These are phyloP conservation scores for Leptinotarsa texana DNA, from an alignment of 1,140 invertebrate species.

Conservation along the genomic window DNA sequence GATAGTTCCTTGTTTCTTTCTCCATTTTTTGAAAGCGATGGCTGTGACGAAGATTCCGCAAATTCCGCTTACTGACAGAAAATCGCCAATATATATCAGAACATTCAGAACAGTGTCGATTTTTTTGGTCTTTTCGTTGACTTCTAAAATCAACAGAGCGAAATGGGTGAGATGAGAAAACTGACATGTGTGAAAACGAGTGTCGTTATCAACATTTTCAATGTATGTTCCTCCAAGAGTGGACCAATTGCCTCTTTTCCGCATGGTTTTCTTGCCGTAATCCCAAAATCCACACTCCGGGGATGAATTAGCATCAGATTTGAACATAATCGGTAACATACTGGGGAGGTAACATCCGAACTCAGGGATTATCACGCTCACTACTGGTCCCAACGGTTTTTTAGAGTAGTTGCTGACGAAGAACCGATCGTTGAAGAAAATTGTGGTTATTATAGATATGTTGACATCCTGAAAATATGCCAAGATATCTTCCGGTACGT, in stretches of 20 bases:
- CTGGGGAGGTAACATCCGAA: constrained; percentile 58
- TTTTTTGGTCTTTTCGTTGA: constrained; percentile 23
- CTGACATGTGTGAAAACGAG: constrained; percentile 58
- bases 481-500: constrained; percentile 54
- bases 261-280: constrained; percentile 48
- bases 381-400: constrained; percentile 54
- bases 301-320: constrained; percentile 45
- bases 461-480: constrained; percentile 21
- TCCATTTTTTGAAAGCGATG: constrained; percentile 60
- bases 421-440: constrained; percentile 62
- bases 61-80: constrained; percentile 62
- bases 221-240: constrained; percentile 35
- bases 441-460: constrained; percentile 54
- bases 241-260: constrained; percentile 56
- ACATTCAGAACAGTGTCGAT: constrained; percentile 56
- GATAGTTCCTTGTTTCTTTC: constrained; percentile 64
- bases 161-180: constrained; percentile 66
- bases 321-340: constrained; percentile 59
- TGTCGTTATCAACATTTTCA: constrained; percentile 41
- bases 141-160: constrained; percentile 58
- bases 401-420: constrained; percentile 56
- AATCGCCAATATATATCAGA: constrained; percentile 65
- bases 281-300: constrained; percentile 64
- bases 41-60: constrained; percentile 64
- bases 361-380: constrained; percentile 62